Conservation (phyloP, 2,113 vertebrate species). For the Psittacara wagleri region DNA sequence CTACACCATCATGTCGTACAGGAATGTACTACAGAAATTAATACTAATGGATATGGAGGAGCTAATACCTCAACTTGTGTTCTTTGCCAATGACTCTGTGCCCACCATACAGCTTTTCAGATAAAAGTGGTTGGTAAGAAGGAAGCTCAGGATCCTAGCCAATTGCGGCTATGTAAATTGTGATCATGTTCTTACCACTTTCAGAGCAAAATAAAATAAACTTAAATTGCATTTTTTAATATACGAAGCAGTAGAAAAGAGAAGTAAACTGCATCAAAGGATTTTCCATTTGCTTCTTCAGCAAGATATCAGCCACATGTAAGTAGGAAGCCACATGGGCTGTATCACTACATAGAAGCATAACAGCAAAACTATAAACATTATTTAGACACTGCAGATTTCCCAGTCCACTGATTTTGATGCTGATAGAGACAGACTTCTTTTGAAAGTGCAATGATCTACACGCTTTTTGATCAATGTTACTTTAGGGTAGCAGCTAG, state of each 20-base stretch:
- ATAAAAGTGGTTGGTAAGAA: not conserved
- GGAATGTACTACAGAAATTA: not conserved
- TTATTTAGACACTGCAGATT: conserved; percentile 83
- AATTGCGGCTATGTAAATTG: not conserved
- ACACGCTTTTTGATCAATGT: conserved; percentile 75
- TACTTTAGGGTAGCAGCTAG: conserved; percentile 31
- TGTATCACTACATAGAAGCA: conserved; percentile 82
- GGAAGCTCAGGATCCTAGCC: not conserved
- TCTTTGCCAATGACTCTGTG: not conserved
- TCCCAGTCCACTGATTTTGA: conserved; percentile 83
- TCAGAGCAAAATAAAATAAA: not conserved
- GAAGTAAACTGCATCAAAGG: not conserved
- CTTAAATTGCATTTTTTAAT: not conserved
- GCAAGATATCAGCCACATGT: not conserved
- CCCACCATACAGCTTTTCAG: not conserved
- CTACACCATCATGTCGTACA: not conserved
- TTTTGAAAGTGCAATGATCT: conserved; percentile 77
- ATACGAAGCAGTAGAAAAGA: not conserved
- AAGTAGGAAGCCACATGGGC: conserved; percentile 55
- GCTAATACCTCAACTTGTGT: not conserved
- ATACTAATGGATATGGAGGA: not conserved
- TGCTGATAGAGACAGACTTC: conserved; percentile 81
- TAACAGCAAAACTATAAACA: conserved; percentile 79
- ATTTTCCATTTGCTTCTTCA: not conserved
- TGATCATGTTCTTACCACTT: not conserved